Conservation (phyloP, 23 tunicate genomes). For the Styela clava region DNA sequence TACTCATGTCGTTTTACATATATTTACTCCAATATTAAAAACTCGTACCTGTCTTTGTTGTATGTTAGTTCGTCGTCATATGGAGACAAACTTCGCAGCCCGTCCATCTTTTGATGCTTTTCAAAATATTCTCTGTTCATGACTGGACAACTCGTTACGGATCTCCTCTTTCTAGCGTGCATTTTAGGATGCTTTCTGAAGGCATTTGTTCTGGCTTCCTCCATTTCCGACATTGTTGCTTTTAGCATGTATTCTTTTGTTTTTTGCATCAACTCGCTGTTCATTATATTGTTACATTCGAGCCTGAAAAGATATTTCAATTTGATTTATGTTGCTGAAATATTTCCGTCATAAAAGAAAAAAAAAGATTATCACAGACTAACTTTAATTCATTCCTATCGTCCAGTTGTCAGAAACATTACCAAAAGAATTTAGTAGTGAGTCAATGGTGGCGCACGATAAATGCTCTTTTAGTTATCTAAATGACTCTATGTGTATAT, state of each 20-base stretch:
- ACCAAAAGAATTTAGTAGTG: too few species aligned
- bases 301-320: conserved; percentile 3
- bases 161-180: neutral
- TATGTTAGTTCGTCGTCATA: neutral
- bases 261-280: conserved; percentile 3
- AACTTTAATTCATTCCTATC: too few species aligned
- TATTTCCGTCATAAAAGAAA: too few species aligned
- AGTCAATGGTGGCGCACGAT: too few species aligned
- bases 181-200: neutral
- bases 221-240: neutral
- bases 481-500: too few species aligned
- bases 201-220: neutral
- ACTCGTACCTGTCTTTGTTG: conserved; percentile 1
- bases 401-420: too few species aligned
- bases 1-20: too few species aligned
- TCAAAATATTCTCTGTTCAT: neutral
- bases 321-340: too few species aligned
- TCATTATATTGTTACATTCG: conserved; percentile 11
- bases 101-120: neutral
- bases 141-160: neutral
- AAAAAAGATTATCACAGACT: too few species aligned
- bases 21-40: too few species aligned
- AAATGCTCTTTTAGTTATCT: too few species aligned
- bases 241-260: conserved; percentile 17
- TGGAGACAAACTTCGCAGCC: conserved; percentile 12